Base-by-base conservation (phyloP, 2,797 vertebrate species). In the Psittacula derbiana region DNA sequence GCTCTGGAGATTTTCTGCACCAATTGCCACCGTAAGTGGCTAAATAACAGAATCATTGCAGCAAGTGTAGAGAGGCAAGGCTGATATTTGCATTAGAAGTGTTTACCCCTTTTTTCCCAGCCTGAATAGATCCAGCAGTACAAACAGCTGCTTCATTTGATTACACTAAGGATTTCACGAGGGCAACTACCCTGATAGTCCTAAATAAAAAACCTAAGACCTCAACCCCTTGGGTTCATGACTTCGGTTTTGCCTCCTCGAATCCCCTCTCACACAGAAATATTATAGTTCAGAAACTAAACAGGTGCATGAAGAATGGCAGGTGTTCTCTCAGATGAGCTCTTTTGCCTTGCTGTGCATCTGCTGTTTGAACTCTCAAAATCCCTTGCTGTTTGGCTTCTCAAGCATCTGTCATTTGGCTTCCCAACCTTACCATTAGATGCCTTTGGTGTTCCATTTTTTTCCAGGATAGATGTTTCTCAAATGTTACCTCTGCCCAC, bases 81-180 rank as follows among this genome's bases (percentile, higher is more conserved):
- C 73, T 96, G 95, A 93, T 97, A 96, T 96, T 97, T 96, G 88
- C 91, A 92, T 92, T 96, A 92, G 80, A 92, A 96, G 76, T 93
- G 90, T 96, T 97, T 97, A 94, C 91, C 47, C 88, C 91, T 70
- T 92, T 95, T 93, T 94, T 91, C 80, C 76, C 91, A 93, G 40
- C 64, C 93, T 92, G 82, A 91, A 91, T 90, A 90, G 83, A 94
- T 94, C 93, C 92, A 95, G 83, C 90, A 96, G 86, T 82, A 90
- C 90, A 96, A 97, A 97, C 92, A 91, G 85, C 94, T 95, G 90
- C 53, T 95, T 93, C 91, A 66, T 75, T 86, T 93, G 89, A 91
- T 93, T 96, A 91, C 85, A 60, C 95, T 60, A 53, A 94, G 73
- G 90, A 90, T 86, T 93, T 94, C 73, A 84, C 0, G n/a, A 80